Evolutionary conservation across 2,113 vertebrate genomes (phyloP).

Genomic region (Oplegnathus fasciatus): DNA sequence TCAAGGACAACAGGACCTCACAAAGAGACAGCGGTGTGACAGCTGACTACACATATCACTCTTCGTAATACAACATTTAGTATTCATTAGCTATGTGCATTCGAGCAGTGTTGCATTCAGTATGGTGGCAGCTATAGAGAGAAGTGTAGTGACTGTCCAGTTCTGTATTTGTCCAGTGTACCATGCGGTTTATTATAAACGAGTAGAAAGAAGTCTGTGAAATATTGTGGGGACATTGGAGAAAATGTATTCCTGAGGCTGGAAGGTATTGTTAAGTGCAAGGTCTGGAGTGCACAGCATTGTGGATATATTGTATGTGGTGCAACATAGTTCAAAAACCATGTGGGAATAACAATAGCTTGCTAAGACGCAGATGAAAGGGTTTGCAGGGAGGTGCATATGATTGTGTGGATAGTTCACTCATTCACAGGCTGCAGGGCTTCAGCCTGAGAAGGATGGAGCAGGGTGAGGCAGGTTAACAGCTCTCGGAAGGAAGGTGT

Average conservation of each 20-base stretch:
- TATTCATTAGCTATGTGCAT: conserved; percentile 67
- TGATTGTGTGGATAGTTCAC: conserved; percentile 30
- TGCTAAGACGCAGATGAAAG: conserved; percentile 16
- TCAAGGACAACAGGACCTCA: conserved; percentile 44
- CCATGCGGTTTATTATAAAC: conserved; percentile 48
- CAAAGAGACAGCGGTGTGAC: conserved; percentile 25
- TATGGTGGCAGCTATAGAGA: conserved; percentile 72
- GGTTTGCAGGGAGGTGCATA: conserved; percentile 4
- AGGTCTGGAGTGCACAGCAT: conserved; percentile 20
- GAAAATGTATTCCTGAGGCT: conserved; percentile 37
- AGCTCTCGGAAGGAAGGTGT: background rate
- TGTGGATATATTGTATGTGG: conserved; percentile 18
- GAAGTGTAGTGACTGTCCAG: conserved; percentile 71
- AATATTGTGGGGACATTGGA: conserved; percentile 15
- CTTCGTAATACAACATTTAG: conserved; percentile 52
- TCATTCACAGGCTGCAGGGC: conserved; percentile 26
- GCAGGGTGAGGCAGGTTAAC: conserved; percentile 40
- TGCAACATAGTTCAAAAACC: conserved; percentile 49
- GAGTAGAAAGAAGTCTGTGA: conserved; percentile 50
- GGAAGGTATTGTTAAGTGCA: conserved; percentile 14
- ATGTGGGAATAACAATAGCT: conserved; percentile 44
- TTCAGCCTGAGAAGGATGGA: conserved; percentile 19
- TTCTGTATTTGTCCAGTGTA: conserved; percentile 69
- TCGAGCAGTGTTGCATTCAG: conserved; percentile 71
- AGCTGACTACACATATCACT: conserved; percentile 70